These are phyloP conservation scores for Sussaba pulchella DNA, from an alignment of 2,888 invertebrate genomes.

Conservation along the genomic window DNA sequence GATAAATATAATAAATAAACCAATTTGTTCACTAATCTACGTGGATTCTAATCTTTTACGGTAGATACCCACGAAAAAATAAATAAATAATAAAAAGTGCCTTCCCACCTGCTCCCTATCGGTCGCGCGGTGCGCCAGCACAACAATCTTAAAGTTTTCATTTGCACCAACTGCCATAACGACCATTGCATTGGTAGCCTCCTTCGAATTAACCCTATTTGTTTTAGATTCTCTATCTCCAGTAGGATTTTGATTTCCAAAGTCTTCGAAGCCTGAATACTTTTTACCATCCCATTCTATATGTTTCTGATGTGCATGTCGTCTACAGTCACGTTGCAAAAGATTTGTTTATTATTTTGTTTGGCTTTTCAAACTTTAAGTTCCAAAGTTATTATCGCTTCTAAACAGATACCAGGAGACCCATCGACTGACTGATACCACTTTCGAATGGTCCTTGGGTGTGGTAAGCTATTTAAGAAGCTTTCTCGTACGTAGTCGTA, in stretches of 20 bases:
- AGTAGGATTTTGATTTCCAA: too few relatives aligned
- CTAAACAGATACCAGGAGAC: conserved; percentile 73
- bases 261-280: conserved; percentile 70
- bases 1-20: too few relatives aligned
- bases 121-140: too few relatives aligned
- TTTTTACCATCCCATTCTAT: conserved; percentile 70
- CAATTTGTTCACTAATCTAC: too few relatives aligned
- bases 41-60: too few relatives aligned
- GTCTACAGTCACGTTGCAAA: conserved; percentile 54
- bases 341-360: conserved; percentile 36
- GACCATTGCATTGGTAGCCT: conserved; percentile 67
- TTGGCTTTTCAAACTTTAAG: conserved; percentile 32
- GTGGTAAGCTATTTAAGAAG: conserved; percentile 76
- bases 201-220: conserved; percentile 65
- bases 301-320: conserved; percentile 74
- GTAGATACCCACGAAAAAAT: too few relatives aligned
- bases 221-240: conserved; percentile 37
- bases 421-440: conserved; percentile 77
- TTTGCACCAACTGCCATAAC: conserved; percentile 65
- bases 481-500: conserved; percentile 77
- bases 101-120: too few relatives aligned
- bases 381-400: conserved; percentile 47
- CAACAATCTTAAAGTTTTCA: conserved; percentile 62
- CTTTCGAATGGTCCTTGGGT: conserved; percentile 73
- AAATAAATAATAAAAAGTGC: too few relatives aligned